Evolutionary conservation across 2,888 invertebrate genomes (phyloP), one percentile per base, ranked within the genome.

Genomic region (Eristalinus sepulchralis): DNA sequence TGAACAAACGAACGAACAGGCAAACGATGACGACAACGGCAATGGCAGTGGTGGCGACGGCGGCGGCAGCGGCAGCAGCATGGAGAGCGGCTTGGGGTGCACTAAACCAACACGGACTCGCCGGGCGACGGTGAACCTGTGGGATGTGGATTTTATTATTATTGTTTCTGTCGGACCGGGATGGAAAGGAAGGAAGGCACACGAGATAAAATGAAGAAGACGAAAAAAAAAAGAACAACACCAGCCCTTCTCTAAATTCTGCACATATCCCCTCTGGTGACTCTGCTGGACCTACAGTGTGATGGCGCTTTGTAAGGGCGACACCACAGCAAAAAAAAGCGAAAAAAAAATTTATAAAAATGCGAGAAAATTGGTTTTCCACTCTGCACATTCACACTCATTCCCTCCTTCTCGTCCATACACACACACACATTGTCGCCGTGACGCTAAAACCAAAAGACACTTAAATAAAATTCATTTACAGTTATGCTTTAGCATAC

Each of bases 131-230:
- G 11, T 57, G 57, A 77, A 85, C 75, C 82, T 72, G 82, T 72
- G 78, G 73, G 86, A 82, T 86, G 78, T 82, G 82, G 82, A 78
- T 86, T 82, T 86, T 82, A 86, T 86, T 82, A 78, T 86, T 82
- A 86, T 82, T 82, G 86, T 79, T 78, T 71, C 64, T 75, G 64
- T 77, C 62, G 20, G 79, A 17, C 6, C 79, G 72, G 77, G 77
- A 72, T 67, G 39, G 13, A 62, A 3, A 34, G 36, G 59, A 20
- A 34, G 36, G 59, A 71, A 60, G 47, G 59, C 13, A 57, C 57
- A 57, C 22, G 57, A 57, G 24, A 57, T 24, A 57, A 57, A 57
- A 39, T 13, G n/a, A 39, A 13, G 71, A 39, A 3, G 31, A 63
- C 9, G 36, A 57, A 66, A 76, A 76, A 47, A 66, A 76, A 76